Evolutionary conservation across 2,888 invertebrate genomes (phyloP).

Genomic region (Leptarthrus brevirostris): DNA sequence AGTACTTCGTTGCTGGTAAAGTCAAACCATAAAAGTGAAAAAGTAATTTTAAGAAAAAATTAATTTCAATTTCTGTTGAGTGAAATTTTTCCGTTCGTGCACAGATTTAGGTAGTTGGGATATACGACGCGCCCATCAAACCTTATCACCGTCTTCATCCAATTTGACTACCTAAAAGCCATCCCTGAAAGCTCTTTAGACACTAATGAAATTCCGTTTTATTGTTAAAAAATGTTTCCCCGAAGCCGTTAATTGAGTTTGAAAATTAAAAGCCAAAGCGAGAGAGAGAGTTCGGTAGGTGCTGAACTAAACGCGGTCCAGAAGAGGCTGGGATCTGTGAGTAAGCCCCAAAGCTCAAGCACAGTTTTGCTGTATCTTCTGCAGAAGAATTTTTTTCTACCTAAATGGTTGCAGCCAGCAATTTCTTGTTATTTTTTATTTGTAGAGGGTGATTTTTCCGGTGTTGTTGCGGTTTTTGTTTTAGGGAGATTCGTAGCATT

Average conservation of each 20-base stretch:
- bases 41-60: conserved; percentile 19
- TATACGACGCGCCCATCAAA: conserved; percentile 7
- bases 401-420: conserved; percentile 22
- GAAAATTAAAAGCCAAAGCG: conserved; percentile 34
- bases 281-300: conserved; percentile 17
- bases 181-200: conserved; percentile 43
- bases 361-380: background rate
- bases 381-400: background rate
- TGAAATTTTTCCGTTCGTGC: conserved; percentile 17
- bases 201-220: conserved; percentile 46
- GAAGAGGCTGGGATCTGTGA: conserved; percentile 3
- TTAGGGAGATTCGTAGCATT: background rate
- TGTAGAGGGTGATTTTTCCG: background rate
- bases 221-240: conserved; percentile 44
- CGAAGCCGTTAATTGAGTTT: conserved; percentile 45
- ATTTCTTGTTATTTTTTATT: conserved; percentile 26
- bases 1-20: background rate
- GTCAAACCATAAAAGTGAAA: background rate
- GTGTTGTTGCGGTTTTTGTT: conserved; percentile 32
- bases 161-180: conserved; percentile 44
- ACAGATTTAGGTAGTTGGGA: conserved; percentile 12
- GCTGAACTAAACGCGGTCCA: conserved; percentile 9
- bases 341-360: conserved; percentile 30
- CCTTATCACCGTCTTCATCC: conserved; percentile 42
- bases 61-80: conserved; percentile 37